Percentiles rank a stretch among this genome's conserved stretches.
Conservation (phyloP, 2,888 invertebrate genomes). For the Ormyrus rosae region DNA sequence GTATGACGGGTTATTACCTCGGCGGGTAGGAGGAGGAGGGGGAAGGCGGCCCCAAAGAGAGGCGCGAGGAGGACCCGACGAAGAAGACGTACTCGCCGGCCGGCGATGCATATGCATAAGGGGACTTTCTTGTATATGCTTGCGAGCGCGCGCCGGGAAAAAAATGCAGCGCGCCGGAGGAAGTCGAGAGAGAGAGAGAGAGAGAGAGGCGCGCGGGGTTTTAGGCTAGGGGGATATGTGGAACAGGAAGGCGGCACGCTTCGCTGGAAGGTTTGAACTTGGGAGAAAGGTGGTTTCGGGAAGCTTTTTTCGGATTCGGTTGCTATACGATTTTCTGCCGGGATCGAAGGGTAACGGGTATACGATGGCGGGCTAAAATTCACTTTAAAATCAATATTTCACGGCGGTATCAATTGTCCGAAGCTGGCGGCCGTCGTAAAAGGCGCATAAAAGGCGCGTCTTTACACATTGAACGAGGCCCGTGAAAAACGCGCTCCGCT, state of each 20-base stretch:
- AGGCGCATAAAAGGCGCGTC: conserved; percentile 9
- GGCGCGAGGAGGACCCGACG: neutral
- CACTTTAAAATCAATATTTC: neutral
- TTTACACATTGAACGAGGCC: conserved; percentile 28
- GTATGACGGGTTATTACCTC: conserved; percentile 41
- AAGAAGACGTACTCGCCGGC: neutral
- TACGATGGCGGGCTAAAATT: too few species aligned
- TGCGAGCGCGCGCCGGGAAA: too few species aligned
- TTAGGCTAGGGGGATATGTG: too few species aligned
- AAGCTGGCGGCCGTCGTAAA: neutral
- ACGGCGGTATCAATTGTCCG: conserved; percentile 25
- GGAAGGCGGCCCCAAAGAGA: neutral
- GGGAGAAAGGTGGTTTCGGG: too few species aligned
- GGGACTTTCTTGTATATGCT: neutral
- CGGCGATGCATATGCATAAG: conserved; percentile 32
- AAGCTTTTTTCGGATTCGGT: too few species aligned
- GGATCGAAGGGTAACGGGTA: too few species aligned
- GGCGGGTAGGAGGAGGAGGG: neutral
- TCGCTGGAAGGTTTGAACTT: too few species aligned
- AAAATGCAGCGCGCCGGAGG: too few species aligned
- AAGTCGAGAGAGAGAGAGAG: too few species aligned
- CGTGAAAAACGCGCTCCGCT: conserved; percentile 25
- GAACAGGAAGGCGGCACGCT: too few species aligned
- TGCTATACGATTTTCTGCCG: too few species aligned
- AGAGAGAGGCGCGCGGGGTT: too few species aligned